Base-by-base conservation (phyloP, 1,140 invertebrate genomes). In the Drosophila melanogaster region DNA sequence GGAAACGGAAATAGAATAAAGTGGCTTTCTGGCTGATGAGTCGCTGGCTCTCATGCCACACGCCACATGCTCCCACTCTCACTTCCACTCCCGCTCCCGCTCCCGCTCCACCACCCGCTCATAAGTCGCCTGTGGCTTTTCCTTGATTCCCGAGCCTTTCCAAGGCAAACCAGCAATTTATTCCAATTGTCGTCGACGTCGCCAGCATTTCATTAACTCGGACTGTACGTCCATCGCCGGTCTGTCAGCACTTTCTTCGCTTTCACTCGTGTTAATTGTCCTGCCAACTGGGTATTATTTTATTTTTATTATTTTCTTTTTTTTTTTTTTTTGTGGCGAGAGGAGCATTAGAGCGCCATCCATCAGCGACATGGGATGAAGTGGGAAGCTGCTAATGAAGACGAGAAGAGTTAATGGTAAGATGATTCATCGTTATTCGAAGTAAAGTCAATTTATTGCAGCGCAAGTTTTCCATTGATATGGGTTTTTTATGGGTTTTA, bases 1-100 rank as follows among this genome's bases (percentile, higher is more conserved):
- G 81, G 81, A 86, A 86, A 86, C 81, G 81, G 81, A 86, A 86
- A 86, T 86, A 86, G 81, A 86, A 87, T 86, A 86, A 86, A 86
- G 83, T 86, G 81, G 73, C 81, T 80, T 85, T 84, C 81, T 86
- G 67, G 61, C 77, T 84, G 77, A 84, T 77, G 81, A 77, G 72
- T 77, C 72, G 77, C 47, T 26, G n/a, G 47, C 47, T 33, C 61
- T 51, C 61, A 43, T 41, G 53, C 24, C 40, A 44, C 64, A 55
- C 33, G 43, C 50, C 47, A 37, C n/a, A 33, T 47, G 46, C 46
- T 4, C n/a, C n/a, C 24, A 37, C 14, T 40, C 7, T 17, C n/a
- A 19, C 12, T 30, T 30, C 19, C n/a, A 6, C 38, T 10, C n/a
- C n/a, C n/a, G n/a, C n/a, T n/a, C 19, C 19, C 19, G 19, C 19